phyloP scores from a whole-genome alignment of 2,888 invertebrate genomes.

The Athetis lepigone region DNA sequence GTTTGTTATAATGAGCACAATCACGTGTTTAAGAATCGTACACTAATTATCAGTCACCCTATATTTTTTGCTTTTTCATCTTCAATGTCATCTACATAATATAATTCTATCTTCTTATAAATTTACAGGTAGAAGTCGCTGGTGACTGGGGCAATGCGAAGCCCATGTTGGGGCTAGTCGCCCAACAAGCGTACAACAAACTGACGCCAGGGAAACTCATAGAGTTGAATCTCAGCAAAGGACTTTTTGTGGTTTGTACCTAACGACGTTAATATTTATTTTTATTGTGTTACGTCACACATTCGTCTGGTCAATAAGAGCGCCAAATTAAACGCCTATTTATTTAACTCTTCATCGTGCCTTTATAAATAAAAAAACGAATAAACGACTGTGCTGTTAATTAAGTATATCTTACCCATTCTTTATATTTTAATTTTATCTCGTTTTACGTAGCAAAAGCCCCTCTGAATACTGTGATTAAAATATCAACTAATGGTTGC shows the following conservation, averaged over 20 bases:
- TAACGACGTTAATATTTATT: background rate
- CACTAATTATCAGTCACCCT: too few relatives aligned
- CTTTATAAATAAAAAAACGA: too few relatives aligned
- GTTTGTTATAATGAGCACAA: too few relatives aligned
- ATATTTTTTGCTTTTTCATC: too few relatives aligned
- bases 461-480: background rate
- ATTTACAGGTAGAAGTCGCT: slow-evolving; percentile 82
- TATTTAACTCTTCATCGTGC: too few relatives aligned
- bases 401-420: background rate
- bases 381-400: too few relatives aligned
- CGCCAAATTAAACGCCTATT: too few relatives aligned
- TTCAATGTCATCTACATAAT: background rate
- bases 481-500: background rate
- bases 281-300: background rate
- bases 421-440: slow-evolving; percentile 28
- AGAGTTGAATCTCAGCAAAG: slow-evolving; percentile 93
- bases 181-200: slow-evolving; percentile 94
- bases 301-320: background rate
- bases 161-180: slow-evolving; percentile 94
- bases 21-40: too few relatives aligned
- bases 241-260: slow-evolving; percentile 95
- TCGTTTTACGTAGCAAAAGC: slow-evolving; percentile 22
- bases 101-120: background rate
- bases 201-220: slow-evolving; percentile 87
- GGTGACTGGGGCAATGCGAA: slow-evolving; percentile 85